phyloP scores from a whole-genome alignment of 2,797 vertebrate species.

The Diglossa cyanea region DNA sequence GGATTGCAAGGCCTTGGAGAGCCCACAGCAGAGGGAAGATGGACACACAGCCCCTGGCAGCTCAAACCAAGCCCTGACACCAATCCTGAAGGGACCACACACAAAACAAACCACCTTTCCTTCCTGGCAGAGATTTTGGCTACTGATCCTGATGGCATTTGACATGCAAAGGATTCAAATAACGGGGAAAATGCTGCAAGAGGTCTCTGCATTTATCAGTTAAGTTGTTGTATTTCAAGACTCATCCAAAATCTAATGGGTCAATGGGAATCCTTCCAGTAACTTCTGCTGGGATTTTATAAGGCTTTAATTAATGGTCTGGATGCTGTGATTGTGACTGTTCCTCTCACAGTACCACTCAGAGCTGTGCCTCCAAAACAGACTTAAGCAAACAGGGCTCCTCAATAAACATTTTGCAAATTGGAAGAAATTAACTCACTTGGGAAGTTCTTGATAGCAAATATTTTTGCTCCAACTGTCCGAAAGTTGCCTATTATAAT shows the following conservation, averaged over 20 bases:
- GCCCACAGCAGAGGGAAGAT: neutral
- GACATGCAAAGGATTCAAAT: neutral
- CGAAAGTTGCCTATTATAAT: neutral
- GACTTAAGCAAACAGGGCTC: neutral
- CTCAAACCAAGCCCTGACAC: neutral
- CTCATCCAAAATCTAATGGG: slow-evolving; percentile 48
- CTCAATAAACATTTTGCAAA: neutral
- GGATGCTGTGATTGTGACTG: neutral
- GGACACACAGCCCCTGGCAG: neutral
- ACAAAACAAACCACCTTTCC: neutral
- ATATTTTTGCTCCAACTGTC: neutral
- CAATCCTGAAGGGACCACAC: neutral
- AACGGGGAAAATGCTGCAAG: neutral
- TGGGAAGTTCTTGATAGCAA: neutral
- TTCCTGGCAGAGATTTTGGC: neutral
- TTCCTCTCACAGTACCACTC: neutral
- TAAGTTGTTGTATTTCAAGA: neutral
- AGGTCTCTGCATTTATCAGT: neutral
- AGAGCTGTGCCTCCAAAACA: neutral
- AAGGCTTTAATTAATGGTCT: neutral
- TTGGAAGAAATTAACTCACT: neutral
- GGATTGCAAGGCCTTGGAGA: neutral
- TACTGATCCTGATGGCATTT: neutral
- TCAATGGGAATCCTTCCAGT: slow-evolving; percentile 39
- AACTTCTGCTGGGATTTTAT: neutral